A percentile compares a stretch with the other conserved stretches of the same genome.
phyloP scores from a whole-genome alignment of 2,113 vertebrate genomes.

The Damaliscus lunatus region DNA sequence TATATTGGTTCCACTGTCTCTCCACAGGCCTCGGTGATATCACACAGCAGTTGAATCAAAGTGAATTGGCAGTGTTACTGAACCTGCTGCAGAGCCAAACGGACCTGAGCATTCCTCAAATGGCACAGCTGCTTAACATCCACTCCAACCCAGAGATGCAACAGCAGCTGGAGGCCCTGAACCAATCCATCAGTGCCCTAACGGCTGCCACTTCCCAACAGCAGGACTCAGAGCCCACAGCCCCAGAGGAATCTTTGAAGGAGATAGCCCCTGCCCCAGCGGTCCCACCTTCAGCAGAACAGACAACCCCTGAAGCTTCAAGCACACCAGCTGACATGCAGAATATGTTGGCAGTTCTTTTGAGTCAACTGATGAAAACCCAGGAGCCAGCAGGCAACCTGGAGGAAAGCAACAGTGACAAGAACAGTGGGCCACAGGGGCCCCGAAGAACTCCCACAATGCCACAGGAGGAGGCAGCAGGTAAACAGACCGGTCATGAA shows the following conservation, averaged over 20 bases:
- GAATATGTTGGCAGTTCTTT: conserved; percentile 92
- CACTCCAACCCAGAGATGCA: conserved; percentile 91
- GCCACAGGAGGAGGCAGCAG: conserved; percentile 83
- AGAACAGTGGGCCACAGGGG: conserved; percentile 86
- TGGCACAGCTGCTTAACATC: conserved; percentile 93
- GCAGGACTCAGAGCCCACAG: conserved; percentile 78
- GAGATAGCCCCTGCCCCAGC: conserved; percentile 79
- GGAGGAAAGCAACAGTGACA: conserved; percentile 95
- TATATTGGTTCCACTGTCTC: conserved; percentile 27
- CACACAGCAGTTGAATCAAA: conserved; percentile 96
- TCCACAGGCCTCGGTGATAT: conserved; percentile 89
- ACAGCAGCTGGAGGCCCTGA: conserved; percentile 90
- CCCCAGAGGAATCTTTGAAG: conserved; percentile 69
- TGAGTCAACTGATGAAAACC: conserved; percentile 96
- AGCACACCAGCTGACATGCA: conserved; percentile 92
- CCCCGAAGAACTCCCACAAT: conserved; percentile 78
- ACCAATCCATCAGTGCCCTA: conserved; percentile 91
- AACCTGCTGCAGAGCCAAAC: conserved; percentile 98
- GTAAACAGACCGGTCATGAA: conserved; percentile 81
- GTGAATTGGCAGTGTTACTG: conserved; percentile 93
- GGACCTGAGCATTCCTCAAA: conserved; percentile 92
- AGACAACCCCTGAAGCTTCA: conserved; percentile 77
- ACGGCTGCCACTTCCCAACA: conserved; percentile 87
- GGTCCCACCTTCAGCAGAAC: conserved; percentile 82
- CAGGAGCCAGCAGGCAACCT: conserved; percentile 86